phyloP scores from a whole-genome alignment of 2,888 invertebrate genomes.

The Hypercompe scribonia region DNA sequence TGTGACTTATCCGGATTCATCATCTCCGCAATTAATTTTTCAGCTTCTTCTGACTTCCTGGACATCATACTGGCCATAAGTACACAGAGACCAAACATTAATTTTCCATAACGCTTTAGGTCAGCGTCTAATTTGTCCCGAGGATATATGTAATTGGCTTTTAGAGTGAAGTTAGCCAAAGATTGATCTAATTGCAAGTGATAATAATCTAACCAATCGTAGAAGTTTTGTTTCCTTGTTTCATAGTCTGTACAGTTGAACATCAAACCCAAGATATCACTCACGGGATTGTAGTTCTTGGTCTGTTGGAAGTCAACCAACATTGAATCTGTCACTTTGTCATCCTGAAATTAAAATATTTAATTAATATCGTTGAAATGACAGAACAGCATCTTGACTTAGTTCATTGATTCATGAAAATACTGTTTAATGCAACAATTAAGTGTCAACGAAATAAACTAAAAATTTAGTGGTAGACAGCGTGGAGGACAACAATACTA shows the following conservation, averaged over 20 bases:
- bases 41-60: slow-evolving; percentile 47
- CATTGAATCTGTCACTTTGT: slow-evolving; percentile 45
- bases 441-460: no score
- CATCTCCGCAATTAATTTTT: slow-evolving; percentile 36
- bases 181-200: slow-evolving; percentile 49
- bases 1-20: neutral
- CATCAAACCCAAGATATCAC: slow-evolving; percentile 58
- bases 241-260: slow-evolving; percentile 62
- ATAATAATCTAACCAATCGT: slow-evolving; percentile 58
- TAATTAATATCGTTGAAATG: neutral
- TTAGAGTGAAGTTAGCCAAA: slow-evolving; percentile 48
- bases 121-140: slow-evolving; percentile 54
- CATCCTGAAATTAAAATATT: slow-evolving; percentile 52
- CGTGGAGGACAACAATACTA: no score
- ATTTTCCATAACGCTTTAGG: slow-evolving; percentile 51
- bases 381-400: neutral
- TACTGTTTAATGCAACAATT: no score
- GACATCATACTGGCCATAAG: slow-evolving; percentile 39
- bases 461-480: no score
- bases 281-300: slow-evolving; percentile 52
- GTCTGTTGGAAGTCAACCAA: slow-evolving; percentile 65
- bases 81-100: slow-evolving; percentile 39
- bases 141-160: slow-evolving; percentile 49
- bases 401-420: neutral
- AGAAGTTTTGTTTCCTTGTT: slow-evolving; percentile 48